phyloP scores from a whole-genome alignment of 2,113 vertebrate species.

The Phoenicopterus ruber region DNA sequence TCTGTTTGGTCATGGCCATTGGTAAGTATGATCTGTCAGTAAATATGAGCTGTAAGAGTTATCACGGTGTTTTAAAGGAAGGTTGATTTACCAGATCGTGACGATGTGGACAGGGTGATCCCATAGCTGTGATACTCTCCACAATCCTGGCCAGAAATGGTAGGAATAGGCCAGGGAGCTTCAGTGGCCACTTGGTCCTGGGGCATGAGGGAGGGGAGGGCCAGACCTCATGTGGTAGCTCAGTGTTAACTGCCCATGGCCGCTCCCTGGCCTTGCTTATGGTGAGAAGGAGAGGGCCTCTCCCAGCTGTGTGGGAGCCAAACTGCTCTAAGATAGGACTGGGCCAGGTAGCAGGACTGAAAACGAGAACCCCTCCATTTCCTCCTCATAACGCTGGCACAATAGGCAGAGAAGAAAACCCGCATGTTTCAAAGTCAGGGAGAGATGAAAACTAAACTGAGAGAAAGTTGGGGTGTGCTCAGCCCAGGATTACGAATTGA shows the following conservation, averaged over 20 bases:
- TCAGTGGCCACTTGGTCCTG: not conserved
- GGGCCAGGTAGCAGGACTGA: not conserved
- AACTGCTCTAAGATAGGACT: not conserved
- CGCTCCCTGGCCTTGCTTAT: not conserved
- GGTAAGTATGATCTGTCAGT: not conserved
- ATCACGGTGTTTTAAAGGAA: not conserved
- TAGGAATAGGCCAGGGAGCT: not conserved
- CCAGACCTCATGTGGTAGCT: not conserved
- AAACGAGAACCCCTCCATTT: not conserved
- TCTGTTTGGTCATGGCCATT: not conserved
- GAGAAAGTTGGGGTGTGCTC: not conserved
- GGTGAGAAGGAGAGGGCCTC: not conserved
- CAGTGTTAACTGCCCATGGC: not conserved
- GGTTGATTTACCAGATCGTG: not conserved
- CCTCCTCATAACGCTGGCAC: not conserved
- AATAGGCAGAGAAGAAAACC: not conserved
- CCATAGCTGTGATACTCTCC: not conserved
- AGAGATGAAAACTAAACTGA: not conserved
- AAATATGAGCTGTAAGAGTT: not conserved
- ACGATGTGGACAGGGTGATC: fast-evolving
- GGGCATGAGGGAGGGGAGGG: not conserved
- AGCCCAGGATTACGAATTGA: not conserved
- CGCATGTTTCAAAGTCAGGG: fast-evolving
- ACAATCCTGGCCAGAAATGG: not conserved
- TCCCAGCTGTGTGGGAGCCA: not conserved